Evolutionary conservation across 2,797 vertebrate genomes (phyloP).

Genomic region (Darevskia nairensis): DNA sequence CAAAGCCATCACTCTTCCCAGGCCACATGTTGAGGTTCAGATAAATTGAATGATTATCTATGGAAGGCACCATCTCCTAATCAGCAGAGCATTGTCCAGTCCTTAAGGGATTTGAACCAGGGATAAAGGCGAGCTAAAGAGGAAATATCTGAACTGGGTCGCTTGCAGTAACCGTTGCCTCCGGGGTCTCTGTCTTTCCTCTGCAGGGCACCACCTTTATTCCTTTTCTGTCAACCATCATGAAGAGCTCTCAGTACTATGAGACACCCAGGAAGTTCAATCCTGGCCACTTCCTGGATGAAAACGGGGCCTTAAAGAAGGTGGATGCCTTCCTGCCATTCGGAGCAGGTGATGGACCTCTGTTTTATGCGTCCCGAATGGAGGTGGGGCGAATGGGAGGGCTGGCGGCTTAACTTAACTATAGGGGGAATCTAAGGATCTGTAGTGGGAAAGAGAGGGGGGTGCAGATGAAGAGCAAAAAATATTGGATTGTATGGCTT

Average conservation of each 20-base stretch:
- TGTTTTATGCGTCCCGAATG: background rate
- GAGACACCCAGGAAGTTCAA: constrained; percentile 45
- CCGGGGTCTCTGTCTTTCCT: background rate
- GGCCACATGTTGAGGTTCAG: constrained; percentile 77
- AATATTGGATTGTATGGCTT: background rate
- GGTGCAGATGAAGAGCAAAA: too few relatives aligned
- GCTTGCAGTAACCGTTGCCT: background rate
- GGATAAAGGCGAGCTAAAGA: too few relatives aligned
- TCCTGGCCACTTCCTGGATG: constrained; percentile 44
- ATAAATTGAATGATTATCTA: constrained; percentile 90
- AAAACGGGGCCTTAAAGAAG: constrained; percentile 23
- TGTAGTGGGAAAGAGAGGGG: background rate
- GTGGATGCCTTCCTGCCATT: constrained; percentile 44
- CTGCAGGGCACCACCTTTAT: constrained; percentile 28
- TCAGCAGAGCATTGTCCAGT: constrained; percentile 94
- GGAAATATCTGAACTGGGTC: too few relatives aligned
- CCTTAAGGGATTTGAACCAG: constrained; percentile 83
- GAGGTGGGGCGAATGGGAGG: too few relatives aligned
- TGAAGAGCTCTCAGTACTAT: too few relatives aligned
- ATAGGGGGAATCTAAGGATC: background rate
- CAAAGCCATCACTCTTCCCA: constrained; percentile 69
- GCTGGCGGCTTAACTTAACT: too few relatives aligned
- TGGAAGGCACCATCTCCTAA: constrained; percentile 89
- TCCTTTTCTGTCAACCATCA: constrained; percentile 10
- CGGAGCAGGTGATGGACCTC: constrained; percentile 25